Evolutionary conservation across 2,113 vertebrate genomes (phyloP), one percentile per base, ranked within the genome.

Genomic region (Jacana jacana): DNA sequence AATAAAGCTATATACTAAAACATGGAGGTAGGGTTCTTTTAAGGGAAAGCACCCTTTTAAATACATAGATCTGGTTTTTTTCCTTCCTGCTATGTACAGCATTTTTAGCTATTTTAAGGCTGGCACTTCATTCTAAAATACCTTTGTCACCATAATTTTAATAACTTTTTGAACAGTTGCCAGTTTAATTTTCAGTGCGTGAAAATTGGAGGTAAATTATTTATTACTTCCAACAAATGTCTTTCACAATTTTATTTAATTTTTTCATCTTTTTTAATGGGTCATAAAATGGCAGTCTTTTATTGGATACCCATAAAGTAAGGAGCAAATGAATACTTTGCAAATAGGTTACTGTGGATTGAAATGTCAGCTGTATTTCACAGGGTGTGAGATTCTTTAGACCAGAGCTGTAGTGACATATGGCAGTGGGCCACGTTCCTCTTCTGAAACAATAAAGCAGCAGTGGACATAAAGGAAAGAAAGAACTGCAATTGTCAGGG

Each of bases 151-250:
- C 9, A 28, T 97, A 95, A 97, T 97, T 98, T 98, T 98, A 97
- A 97, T 97, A 98, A 97, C 95, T 97, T 98, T 97, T 97, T 97
- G 97, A 98, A 93, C 94, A 96, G 96, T 97, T 97, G 95, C 95
- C 97, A 97, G 91, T 96, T 98, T 97, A 97, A 98, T 98, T 97
- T 98, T 97, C 96, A 97, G 94, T 95, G 89, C 2, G 65, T 96
- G 92, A 93, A 98, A 97, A 98, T 97, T 96, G 77, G 90, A 98
- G 96, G 95, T 97, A 97, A 98, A 97, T 98, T 98, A 98, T 98
- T 97, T 98, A 98, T 97, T 97, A 88, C 93, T 97, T 97, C 81
- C 61, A 97, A 96, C 87, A 97, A 98, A 97, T 97, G 92, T 89
- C 97, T 98, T 98, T 97, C 94, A 98, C 63, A 95, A 95, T 97